A percentile compares a stretch with the other conserved stretches of the same genome.
Conservation (phyloP, 1,140 invertebrate species). For the Drosophila jambulina region DNA sequence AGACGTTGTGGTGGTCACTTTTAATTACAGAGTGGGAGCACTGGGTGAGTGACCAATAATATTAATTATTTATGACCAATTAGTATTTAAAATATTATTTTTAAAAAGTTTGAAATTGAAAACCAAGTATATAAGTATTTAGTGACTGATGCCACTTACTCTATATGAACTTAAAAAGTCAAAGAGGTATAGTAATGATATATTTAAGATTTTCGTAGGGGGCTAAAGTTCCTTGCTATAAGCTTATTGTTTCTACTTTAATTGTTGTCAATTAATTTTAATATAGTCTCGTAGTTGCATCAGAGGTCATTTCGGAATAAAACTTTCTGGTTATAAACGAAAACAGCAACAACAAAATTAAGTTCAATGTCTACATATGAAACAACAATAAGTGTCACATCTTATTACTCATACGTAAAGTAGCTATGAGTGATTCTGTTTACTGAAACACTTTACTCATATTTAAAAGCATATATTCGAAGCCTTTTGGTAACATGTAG, state of each 20-base stretch:
- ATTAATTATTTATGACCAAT: background rate
- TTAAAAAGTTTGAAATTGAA: no score
- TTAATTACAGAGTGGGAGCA: slow-evolving; percentile 89
- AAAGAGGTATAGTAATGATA: background rate
- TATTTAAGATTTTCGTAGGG: background rate
- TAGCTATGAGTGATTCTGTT: background rate
- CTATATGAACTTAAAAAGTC: background rate
- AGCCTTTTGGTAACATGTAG: background rate
- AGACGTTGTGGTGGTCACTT: slow-evolving; percentile 88
- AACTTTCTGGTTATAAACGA: background rate
- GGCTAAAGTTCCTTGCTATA: background rate
- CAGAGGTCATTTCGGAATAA: background rate
- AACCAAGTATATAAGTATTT: background rate
- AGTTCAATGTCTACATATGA: background rate
- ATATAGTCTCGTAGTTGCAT: background rate
- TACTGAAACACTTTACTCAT: background rate
- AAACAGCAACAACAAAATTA: background rate
- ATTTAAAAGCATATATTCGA: background rate
- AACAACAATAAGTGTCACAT: background rate
- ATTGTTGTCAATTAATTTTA: background rate
- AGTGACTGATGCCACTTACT: no score
- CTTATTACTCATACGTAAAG: background rate
- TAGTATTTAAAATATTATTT: background rate
- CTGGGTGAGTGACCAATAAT: slow-evolving; percentile 80
- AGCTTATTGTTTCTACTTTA: background rate